Base-by-base conservation (phyloP, 37 sponge, comb jelly and placozoan genomes). In the Eunapius fragilis region DNA sequence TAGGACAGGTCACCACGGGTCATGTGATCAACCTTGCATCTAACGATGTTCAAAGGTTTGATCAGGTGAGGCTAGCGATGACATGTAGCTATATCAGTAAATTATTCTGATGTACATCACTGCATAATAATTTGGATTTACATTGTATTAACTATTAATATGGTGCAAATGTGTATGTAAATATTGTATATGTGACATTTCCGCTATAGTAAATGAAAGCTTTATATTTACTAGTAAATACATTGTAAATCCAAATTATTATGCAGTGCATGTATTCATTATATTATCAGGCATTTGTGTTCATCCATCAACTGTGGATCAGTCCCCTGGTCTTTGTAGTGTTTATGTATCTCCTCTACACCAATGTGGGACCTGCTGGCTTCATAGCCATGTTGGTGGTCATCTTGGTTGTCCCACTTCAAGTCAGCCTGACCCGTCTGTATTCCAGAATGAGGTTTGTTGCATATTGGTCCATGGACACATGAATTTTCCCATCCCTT, bases 21-120 rank as follows among this genome's bases (percentile, higher is more conserved):
- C 88, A 87, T 71, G 71, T 94, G 23, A 75, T 94, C 37, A 94
- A 94, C 72, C 83, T 94, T 12, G 91, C 89, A 0, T 88, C 91
- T 30, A 91, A 85, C 80, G 95, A 94, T 86, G 92, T 94, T 17
- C 95, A 91, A 80, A 37, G 89, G 37, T 85, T 94, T 82, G 95
- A 94, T 27, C 38, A 75, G 81, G 94, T 94, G 23, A 71, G 86
- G 28, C 28, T 23, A 14, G 34, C 28, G 6, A 68, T 12, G n/a
- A n/a, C n/a, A n/a, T n/a, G n/a, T n/a, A n/a, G n/a, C n/a, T n/a
- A n/a, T n/a, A n/a, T n/a, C n/a, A n/a, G n/a, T n/a, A n/a, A n/a
- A n/a, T n/a, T n/a, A n/a, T n/a, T n/a, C n/a, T n/a, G n/a, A n/a
- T n/a, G n/a, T n/a, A n/a, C n/a, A n/a, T n/a, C n/a, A n/a, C n/a